Conservation (phyloP, 2,888 invertebrate genomes). For the Trachelus troglodyta region DNA sequence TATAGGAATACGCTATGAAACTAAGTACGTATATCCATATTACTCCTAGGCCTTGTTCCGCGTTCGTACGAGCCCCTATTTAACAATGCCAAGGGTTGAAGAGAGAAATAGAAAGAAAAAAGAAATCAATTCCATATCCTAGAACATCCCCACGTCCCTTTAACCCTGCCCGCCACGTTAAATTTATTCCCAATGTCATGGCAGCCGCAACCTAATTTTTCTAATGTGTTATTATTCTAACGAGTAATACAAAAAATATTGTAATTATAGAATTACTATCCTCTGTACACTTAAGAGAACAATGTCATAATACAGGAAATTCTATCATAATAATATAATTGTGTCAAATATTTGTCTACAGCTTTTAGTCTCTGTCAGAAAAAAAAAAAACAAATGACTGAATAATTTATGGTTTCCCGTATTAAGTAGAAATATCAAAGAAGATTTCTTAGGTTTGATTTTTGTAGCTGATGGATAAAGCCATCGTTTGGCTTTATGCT, state of each 20-base stretch:
- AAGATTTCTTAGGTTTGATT: not conserved
- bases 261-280: constrained; percentile 54
- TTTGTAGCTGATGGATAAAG: constrained; percentile 77
- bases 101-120: constrained; percentile 37
- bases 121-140: constrained; percentile 9
- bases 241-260: constrained; percentile 31
- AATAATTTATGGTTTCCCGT: constrained; percentile 13
- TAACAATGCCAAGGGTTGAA: constrained; percentile 11
- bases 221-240: constrained; percentile 47
- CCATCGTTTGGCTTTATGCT: constrained; percentile 85
- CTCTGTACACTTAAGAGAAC: constrained; percentile 53
- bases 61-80: not conserved
- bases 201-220: constrained; percentile 45
- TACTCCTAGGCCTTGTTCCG: not conserved
- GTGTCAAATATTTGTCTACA: not conserved
- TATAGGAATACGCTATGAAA: not conserved
- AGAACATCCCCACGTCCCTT: not conserved
- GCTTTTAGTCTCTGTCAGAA: not conserved
- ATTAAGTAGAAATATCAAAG: constrained; percentile 25
- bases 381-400: not conserved
- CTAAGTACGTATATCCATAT: constrained; percentile 28
- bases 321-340: constrained; percentile 39
- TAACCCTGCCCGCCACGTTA: not conserved
- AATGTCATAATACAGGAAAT: constrained; percentile 49
- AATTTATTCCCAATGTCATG: not conserved